Base-by-base conservation (phyloP, 2,797 vertebrate species). In the Selene dorsalis region DNA sequence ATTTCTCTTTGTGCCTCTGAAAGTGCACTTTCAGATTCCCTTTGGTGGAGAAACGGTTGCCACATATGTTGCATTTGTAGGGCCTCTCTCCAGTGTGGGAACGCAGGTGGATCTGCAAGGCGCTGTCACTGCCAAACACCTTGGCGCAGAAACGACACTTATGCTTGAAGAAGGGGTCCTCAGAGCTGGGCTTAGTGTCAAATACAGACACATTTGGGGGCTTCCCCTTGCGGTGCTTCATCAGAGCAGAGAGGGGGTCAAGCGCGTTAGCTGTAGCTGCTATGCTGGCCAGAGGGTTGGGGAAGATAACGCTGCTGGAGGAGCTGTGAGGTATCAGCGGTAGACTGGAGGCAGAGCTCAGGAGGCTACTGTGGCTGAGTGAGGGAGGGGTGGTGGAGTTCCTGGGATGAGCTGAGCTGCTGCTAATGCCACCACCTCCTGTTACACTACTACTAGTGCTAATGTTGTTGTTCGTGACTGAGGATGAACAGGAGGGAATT, bases 121-220 rank as follows among this genome's bases (percentile, higher is more conserved):
- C 98, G 14, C 98, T 99, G 93, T 99, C 98, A 80, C 98, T 99
- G 91, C 98, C 98, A 88, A 99, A 99, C 89, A 99, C 98, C 95
- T 99, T 99, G 94, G 98, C 98, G 92, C 98, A 99, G 94, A 99
- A 99, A 70, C 98, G 94, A 92, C 98, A 99, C 94, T 99, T 99
- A 90, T 99, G 98, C 90, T 99, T 99, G 89, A 99, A 99, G 94
- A 99, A 99, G 32, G 98, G 97, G 92, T 99, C 98, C 90, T 99
- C 98, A 0, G 97, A 96, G 84, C 95, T 97, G 76, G 97, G 96
- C 95, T 99, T 99, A 66, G 97, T 97, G 92, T 99, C 98, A 87
- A 99, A 99, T 80, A 98, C 97, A 7, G 98, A 98, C 88, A 99
- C 97, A 11, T 99, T 99, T 30, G 98, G 97, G 75, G 98, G 98